Percentiles rank a stretch among this genome's conserved stretches.
Conservation (phyloP, 2,797 vertebrate genomes). For the Carcharodon carcharias region DNA sequence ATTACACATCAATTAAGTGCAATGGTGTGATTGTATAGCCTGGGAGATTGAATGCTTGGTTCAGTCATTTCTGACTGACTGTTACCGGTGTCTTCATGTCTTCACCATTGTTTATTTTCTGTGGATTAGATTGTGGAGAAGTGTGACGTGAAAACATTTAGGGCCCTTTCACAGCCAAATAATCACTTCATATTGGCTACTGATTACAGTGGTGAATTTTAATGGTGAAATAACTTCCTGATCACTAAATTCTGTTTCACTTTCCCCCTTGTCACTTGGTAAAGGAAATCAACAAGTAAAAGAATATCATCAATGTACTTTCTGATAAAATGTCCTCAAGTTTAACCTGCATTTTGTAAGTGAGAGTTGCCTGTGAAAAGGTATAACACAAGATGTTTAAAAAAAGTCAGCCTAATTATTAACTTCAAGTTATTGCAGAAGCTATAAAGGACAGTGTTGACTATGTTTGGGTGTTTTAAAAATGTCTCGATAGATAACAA, state of each 20-base stretch:
- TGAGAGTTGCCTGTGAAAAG: neutral
- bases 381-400: neutral
- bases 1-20: neutral
- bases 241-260: neutral
- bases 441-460: neutral
- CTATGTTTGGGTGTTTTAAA: neutral
- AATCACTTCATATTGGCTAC: neutral
- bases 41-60: neutral
- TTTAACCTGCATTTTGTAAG: neutral
- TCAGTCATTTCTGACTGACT: neutral
- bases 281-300: neutral
- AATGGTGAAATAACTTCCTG: neutral
- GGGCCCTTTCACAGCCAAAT: neutral
- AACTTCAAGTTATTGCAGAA: neutral
- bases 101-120: neutral
- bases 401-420: neutral
- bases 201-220: neutral
- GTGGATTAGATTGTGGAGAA: neutral
- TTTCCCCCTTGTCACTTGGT: neutral
- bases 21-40: neutral
- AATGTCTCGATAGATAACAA: slow-evolving; percentile 42
- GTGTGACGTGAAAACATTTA: neutral
- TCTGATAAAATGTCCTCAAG: neutral
- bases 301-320: neutral
- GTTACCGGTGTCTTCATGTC: neutral